Percentiles rank a stretch among this genome's conserved stretches.
Conservation (phyloP, 2,797 vertebrate species). For the Enteromius treurensis region DNA sequence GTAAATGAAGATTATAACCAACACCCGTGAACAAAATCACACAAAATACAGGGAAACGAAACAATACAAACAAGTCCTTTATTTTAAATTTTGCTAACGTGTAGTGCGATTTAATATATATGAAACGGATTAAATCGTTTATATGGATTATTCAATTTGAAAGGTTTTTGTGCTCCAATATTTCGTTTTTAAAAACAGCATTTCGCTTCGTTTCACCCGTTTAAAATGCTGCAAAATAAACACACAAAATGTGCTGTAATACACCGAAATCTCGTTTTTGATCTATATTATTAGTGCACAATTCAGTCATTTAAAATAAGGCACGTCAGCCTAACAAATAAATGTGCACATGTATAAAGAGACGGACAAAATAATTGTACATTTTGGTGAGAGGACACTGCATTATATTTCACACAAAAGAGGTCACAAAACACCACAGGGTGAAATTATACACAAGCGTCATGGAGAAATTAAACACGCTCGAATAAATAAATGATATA, state of each 20-base stretch:
- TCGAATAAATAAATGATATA: conserved; percentile 9
- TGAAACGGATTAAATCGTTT: neutral
- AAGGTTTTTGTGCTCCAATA: neutral
- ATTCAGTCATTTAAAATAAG: neutral
- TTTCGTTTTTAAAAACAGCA: conserved; percentile 22
- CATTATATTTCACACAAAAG: conserved; percentile 18
- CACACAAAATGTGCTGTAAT: neutral
- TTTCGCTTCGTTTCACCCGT: neutral
- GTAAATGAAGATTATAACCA: conserved; percentile 61
- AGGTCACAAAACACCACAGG: conserved; percentile 29
- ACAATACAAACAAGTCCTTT: neutral
- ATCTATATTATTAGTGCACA: neutral
- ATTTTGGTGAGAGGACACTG: conserved; percentile 13
- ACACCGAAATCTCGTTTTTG: neutral
- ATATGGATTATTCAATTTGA: neutral
- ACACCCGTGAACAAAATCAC: neutral
- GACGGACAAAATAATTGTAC: neutral
- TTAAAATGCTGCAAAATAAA: neutral
- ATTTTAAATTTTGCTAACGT: neutral
- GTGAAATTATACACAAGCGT: neutral
- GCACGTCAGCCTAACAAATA: neutral
- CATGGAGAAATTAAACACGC: conserved; percentile 5
- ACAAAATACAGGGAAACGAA: neutral
- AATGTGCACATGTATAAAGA: neutral
- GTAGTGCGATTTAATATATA: neutral